phyloP scores from a whole-genome alignment of 2,113 vertebrate species.

The Cyprinodon variegatus region DNA sequence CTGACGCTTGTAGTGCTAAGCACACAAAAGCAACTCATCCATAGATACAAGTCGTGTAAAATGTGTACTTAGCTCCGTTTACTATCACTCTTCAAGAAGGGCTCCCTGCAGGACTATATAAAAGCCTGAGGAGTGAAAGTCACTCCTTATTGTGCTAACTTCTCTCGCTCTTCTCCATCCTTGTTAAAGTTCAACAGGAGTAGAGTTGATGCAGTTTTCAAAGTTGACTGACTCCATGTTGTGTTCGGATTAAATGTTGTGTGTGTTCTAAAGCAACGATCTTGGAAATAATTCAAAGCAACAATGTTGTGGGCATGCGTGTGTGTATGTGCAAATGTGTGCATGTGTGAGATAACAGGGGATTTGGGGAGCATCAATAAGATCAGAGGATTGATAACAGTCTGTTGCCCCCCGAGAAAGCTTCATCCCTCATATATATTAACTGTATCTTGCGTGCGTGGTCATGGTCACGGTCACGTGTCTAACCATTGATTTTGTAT shows the following conservation, averaged over 20 bases:
- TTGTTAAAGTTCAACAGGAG: conserved; percentile 18
- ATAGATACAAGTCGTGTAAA: conserved; percentile 13
- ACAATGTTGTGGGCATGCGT: conserved; percentile 33
- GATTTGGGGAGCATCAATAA: conserved; percentile 29
- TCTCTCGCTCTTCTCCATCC: background rate
- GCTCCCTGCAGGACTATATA: conserved; percentile 18
- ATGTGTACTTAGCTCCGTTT: conserved; percentile 47
- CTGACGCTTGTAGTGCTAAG: conserved; percentile 28
- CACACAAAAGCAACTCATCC: background rate
- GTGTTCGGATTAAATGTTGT: conserved; percentile 33
- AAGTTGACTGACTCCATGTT: conserved; percentile 37
- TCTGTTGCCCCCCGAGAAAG: conserved; percentile 57
- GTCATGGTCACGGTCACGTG: conserved; percentile 16
- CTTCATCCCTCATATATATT: conserved; percentile 62
- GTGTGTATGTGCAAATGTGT: conserved; percentile 11
- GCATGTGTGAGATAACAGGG: conserved; percentile 4
- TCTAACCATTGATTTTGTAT: background rate
- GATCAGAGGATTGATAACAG: conserved; percentile 65
- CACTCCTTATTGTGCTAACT: conserved; percentile 20
- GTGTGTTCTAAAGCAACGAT: conserved; percentile 37
- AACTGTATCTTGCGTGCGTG: conserved; percentile 24
- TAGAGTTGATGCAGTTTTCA: conserved; percentile 23
- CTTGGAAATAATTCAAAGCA: conserved; percentile 68
- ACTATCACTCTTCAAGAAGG: conserved; percentile 47
- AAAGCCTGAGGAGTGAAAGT: conserved; percentile 37